Evolutionary conservation across 1,140 invertebrate genomes (phyloP).

Genomic region (Caenorhabditis latens): DNA sequence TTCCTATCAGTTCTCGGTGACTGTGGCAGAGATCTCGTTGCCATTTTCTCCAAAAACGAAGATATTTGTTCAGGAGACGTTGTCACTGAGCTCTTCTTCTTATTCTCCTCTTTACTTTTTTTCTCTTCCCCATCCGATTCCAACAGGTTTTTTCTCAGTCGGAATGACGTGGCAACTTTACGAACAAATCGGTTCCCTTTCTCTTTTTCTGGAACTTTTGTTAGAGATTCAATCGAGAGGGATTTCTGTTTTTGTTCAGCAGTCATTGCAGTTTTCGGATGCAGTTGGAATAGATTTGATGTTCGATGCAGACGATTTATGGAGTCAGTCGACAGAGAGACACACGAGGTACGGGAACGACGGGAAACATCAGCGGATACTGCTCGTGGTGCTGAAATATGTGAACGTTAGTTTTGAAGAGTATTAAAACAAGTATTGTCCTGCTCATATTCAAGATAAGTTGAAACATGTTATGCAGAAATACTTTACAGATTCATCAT

Average conservation of each 20-base stretch:
- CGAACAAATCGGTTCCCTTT: slow-evolving; percentile 21
- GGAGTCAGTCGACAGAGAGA: slow-evolving; percentile 14
- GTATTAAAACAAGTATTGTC: neutral
- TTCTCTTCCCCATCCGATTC: slow-evolving; percentile 26
- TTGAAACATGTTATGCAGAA: too few species aligned
- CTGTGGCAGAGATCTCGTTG: slow-evolving; percentile 60
- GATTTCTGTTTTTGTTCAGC: slow-evolving; percentile 44
- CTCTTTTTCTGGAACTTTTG: slow-evolving; percentile 17
- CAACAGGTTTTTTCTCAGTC: slow-evolving; percentile 5
- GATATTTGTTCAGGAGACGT: slow-evolving; percentile 13
- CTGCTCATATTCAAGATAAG: too few species aligned
- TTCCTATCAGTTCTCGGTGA: slow-evolving; percentile 60
- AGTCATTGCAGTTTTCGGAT: neutral
- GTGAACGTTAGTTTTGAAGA: neutral
- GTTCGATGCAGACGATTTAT: slow-evolving; percentile 41
- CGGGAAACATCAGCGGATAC: slow-evolving; percentile 13
- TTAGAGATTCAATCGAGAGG: slow-evolving; percentile 18
- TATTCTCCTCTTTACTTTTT: slow-evolving; percentile 3
- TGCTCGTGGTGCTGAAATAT: slow-evolving; percentile 28
- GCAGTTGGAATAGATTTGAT: slow-evolving; percentile 30
- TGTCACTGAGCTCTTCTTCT: slow-evolving; percentile 25
- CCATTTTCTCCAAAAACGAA: slow-evolving; percentile 51
- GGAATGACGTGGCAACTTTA: slow-evolving; percentile 59
- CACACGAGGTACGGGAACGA: neutral
- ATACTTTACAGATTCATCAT: too few species aligned